Evolutionary conservation across 1,140 invertebrate genomes (phyloP), one percentile per base, ranked within the genome.

Genomic region (Colletes gigas): DNA sequence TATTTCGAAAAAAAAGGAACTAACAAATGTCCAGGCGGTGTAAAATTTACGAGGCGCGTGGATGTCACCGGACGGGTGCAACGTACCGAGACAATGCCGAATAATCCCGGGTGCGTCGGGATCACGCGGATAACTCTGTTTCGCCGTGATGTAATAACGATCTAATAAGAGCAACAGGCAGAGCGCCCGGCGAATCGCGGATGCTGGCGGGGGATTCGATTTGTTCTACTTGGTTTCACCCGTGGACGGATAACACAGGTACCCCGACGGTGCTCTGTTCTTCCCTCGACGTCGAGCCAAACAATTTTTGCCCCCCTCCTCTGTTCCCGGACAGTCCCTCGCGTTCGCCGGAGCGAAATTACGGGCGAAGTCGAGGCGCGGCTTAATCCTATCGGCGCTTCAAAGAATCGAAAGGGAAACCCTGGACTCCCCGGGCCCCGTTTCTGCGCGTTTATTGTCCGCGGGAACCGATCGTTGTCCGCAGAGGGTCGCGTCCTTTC

Each of bases 141-240:
- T 54, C 54, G 19, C 52, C 66, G 66, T 78, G 68, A 82, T 65
- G 75, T 78, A 82, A 82, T 82, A 82, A 72, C 80, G 75, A 82
- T 82, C 67, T 78, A 78, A 82, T 78, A 78, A 78, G 75, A 82
- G 80, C 80, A 82, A 82, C 75, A 78, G 80, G 75, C 75, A 66
- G 62, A 14, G 15, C 21, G 30, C 30, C 30, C 60, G 50, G 4
- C 57, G 75, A 77, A 78, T 70, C 50, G 68, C 68, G 75, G 73
- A 78, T 72, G 75, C 68, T 68, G 66, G 19, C 30, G 30, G 44
- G 52, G 67, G 52, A 78, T 82, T 82, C 80, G 75, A 78, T 78
- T 78, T 71, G 80, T 82, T 82, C 67, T 78, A 66, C 75, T 82
- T 70, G 80, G 67, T 78, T 82, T 78, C 80, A 59, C 68, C 50